These are phyloP conservation scores for Zele albiditarsus DNA, from an alignment of 2,888 invertebrate genomes.

Conservation along the genomic window DNA sequence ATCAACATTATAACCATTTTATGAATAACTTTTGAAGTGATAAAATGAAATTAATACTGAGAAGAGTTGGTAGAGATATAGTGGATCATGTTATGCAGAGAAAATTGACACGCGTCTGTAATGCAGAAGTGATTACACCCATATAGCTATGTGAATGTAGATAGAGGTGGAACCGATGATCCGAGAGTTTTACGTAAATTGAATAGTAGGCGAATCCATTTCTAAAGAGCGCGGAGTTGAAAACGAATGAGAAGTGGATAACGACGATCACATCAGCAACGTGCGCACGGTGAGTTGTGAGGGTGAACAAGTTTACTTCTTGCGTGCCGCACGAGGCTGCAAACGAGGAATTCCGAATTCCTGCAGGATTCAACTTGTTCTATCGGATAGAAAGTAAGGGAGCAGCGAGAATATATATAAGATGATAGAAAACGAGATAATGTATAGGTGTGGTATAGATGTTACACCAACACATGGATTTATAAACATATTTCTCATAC, in stretches of 20 bases:
- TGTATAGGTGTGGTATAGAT: not conserved
- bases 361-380: not conserved
- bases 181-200: conserved; percentile 51
- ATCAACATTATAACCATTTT: too few species aligned
- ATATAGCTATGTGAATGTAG: not conserved
- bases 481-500: not conserved
- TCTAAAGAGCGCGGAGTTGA: not conserved
- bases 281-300: conserved; percentile 2
- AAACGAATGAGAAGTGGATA: not conserved
- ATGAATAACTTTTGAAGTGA: not conserved
- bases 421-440: not conserved
- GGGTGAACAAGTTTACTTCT: conserved; percentile 23
- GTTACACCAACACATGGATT: not conserved
- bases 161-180: conserved; percentile 44
- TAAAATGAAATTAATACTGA: not conserved
- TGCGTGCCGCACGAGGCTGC: conserved; percentile 13
- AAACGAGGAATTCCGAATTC: not conserved
- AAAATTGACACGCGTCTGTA: conserved; percentile 13
- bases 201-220: conserved; percentile 47
- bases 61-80: not conserved
- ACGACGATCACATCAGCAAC: not conserved
- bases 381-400: not conserved
- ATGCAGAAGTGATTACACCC: not conserved
- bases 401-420: not conserved
- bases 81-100: not conserved